Evolutionary conservation across 1,140 invertebrate genomes (phyloP), one percentile per base, ranked within the genome.

Genomic region (Trichonephila clavata): DNA sequence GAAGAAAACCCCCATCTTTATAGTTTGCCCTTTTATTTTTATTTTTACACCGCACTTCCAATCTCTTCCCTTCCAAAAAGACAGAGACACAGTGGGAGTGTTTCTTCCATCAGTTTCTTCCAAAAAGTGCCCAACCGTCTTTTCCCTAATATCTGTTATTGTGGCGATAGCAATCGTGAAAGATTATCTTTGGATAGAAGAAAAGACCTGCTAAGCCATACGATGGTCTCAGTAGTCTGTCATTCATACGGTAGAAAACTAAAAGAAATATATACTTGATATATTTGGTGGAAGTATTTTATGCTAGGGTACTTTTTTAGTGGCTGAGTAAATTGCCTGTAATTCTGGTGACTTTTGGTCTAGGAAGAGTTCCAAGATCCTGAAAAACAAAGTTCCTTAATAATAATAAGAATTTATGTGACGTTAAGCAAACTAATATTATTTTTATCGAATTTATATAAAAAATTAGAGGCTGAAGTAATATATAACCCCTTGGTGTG

Each of bases 131-230:
- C 84, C 39, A 32, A 39, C 59, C 57, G 84, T 63, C 84, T 86
- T 86, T 86, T 59, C 24, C 39, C 84, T 86, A 86, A 86, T 86
- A 86, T 86, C 84, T 65, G 84, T 86, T 86, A 86, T 86, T 86
- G 84, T 86, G 84, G 50, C 57, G 84, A 86, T 86, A 32, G 59
- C 84, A 86, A 86, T 86, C 84, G 84, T 86, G 84, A 86, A 63
- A 59, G 84, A 86, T 86, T 86, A 86, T 86, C 84, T 8, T 27
- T 13, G 84, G 84, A 86, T 86, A 18, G 24, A 20, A 61, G 57
- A 20, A 63, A 39, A 86, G 84, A 24, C 60, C 32, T 32, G 27
- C 60, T 86, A 86, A 86, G 60, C 60, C 60, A 18, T 86, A 8
- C 43, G 81, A 83, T 57, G 81, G 81, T 59, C 81, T 83, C 43